phyloP scores from a whole-genome alignment of 2,113 vertebrate genomes.

The Vanacampus margaritifer region DNA sequence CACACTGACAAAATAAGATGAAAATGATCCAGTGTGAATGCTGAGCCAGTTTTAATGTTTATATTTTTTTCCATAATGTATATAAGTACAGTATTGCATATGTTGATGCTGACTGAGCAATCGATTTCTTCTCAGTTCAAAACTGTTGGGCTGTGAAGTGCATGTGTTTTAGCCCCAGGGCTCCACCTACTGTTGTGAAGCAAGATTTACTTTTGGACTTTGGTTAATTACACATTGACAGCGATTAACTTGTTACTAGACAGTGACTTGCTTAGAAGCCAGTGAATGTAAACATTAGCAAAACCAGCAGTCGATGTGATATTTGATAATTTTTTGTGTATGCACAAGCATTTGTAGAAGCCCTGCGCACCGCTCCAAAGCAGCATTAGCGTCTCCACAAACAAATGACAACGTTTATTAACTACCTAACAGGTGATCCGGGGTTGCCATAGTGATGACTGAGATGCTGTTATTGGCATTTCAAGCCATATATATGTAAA shows the following conservation, averaged over 20 bases:
- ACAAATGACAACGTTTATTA: not conserved
- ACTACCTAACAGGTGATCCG: not conserved
- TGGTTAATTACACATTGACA: not conserved
- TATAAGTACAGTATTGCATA: too few species aligned
- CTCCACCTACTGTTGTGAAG: not conserved
- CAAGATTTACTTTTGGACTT: not conserved
- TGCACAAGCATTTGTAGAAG: not conserved
- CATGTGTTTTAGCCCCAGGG: slow-evolving; percentile 3
- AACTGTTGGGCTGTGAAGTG: not conserved
- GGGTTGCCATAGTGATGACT: not conserved
- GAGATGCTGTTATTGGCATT: not conserved
- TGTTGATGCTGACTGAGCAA: not conserved
- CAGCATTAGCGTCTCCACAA: not conserved
- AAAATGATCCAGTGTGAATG: too few species aligned
- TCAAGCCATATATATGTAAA: not conserved
- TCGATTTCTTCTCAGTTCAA: not conserved
- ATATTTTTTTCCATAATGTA: too few species aligned
- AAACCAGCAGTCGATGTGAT: not conserved
- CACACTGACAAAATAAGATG: too few species aligned
- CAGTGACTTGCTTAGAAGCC: not conserved
- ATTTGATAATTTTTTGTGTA: not conserved
- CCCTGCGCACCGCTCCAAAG: not conserved
- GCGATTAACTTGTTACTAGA: not conserved
- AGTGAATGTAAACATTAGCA: not conserved
- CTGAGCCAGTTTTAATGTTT: too few species aligned